These are phyloP conservation scores for Gymnorhina tibicen DNA, from an alignment of 2,113 vertebrate genomes.

Conservation along the genomic window DNA sequence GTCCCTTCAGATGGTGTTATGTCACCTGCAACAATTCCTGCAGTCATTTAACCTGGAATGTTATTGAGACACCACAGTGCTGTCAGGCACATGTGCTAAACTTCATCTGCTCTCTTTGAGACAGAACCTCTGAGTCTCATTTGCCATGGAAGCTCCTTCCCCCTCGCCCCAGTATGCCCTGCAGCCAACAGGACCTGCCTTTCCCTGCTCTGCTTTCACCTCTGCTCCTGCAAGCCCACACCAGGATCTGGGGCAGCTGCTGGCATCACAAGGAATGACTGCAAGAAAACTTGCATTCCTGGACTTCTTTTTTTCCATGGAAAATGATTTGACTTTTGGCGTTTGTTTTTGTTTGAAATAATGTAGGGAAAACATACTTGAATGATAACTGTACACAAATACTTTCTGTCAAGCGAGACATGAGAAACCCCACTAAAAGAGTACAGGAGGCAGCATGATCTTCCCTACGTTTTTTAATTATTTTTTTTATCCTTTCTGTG, in stretches of 20 bases:
- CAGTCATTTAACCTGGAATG: not conserved
- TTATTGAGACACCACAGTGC: not conserved
- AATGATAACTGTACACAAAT: not conserved
- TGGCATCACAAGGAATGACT: not conserved
- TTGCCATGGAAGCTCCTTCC: not conserved
- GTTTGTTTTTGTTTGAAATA: slow-evolving; percentile 9
- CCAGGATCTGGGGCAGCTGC: not conserved
- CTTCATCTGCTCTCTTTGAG: not conserved
- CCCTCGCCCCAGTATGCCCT: not conserved
- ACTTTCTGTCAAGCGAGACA: not conserved
- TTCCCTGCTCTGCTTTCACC: not conserved
- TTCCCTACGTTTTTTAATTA: not conserved
- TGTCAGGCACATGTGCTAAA: not conserved
- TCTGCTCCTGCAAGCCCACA: not conserved
- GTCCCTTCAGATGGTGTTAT: not conserved
- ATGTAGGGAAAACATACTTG: not conserved
- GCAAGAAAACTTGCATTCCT: not conserved
- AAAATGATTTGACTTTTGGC: not conserved
- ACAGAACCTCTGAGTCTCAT: not conserved
- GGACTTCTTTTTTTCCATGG: not conserved
- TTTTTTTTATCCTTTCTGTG: not conserved
- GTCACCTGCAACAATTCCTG: not conserved
- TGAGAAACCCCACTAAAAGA: not conserved
- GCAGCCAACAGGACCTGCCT: not conserved
- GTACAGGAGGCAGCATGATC: not conserved